Evolutionary conservation across 2,888 invertebrate species (phyloP).

Genomic region (Ormyrus pomaceus): DNA sequence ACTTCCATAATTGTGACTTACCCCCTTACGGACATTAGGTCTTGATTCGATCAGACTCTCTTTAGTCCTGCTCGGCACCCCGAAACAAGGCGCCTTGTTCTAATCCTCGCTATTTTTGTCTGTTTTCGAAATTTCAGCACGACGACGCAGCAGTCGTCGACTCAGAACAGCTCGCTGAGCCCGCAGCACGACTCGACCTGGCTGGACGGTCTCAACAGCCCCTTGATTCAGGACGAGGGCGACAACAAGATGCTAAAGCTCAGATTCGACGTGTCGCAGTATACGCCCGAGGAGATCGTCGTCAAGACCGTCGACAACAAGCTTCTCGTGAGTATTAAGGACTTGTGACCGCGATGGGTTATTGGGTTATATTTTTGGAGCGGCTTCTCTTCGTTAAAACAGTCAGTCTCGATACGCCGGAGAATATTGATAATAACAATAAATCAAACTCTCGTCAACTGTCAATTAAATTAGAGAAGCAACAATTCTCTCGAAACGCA

Average conservation of each 20-base stretch:
- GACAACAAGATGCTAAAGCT: constrained; percentile 95
- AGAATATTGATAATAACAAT: too few relatives aligned
- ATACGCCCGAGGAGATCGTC: constrained; percentile 97
- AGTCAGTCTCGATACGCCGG: too few relatives aligned
- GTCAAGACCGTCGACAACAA: constrained; percentile 99
- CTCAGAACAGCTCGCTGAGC: constrained; percentile 77
- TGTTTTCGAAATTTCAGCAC: constrained; percentile 76
- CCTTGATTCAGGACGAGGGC: constrained; percentile 95
- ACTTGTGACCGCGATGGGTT: background rate
- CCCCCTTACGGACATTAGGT: constrained; percentile 16
- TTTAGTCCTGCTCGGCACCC: too few relatives aligned
- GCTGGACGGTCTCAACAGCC: constrained; percentile 92
- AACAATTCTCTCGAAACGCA: background rate
- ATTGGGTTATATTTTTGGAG: background rate
- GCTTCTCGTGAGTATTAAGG: constrained; percentile 84
- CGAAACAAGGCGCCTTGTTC: too few relatives aligned
- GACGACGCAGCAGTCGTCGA: constrained; percentile 80
- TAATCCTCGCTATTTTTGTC: background rate
- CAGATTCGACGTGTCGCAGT: constrained; percentile 98
- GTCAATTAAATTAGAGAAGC: constrained; percentile 20
- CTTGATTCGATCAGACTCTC: background rate
- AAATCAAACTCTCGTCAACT: constrained; percentile 5
- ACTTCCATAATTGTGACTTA: constrained; percentile 23
- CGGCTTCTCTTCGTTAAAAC: too few relatives aligned
- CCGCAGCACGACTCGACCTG: constrained; percentile 79